Base-by-base conservation (phyloP, 2,113 vertebrate species). In the Furnarius figulus region DNA sequence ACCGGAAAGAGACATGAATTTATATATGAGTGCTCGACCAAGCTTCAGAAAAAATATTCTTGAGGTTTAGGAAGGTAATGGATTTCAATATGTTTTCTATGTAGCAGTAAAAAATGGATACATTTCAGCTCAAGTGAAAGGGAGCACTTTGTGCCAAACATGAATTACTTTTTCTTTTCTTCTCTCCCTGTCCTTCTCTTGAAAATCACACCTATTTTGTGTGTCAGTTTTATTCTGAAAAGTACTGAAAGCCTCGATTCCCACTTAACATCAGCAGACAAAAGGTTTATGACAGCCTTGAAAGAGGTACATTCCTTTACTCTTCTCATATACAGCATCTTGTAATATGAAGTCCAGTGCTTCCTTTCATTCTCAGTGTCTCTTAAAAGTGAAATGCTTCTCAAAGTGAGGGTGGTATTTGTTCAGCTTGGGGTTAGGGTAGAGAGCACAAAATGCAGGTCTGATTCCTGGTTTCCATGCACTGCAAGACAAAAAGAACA, bases 51-150 rank as follows among this genome's bases (percentile, higher is more conserved):
- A 70, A 94, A 93, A 81, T 87, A 94, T 90, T 90, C 28, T 23
- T 72, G 52, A 78, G 12, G 27, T 84, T 94, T 90, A 84, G 73
- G 75, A 88, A 87, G 31, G 37, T 78, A 91, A 88, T 81, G 55
- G 59, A 80, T 95, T 95, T 85, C 93, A 81, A 55, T 92, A 76
- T 37, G 39, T 86, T 96, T 96, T 92, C 59, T 87, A 12, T 33
- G n/a, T 56, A 86, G 14, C 30, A 63, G 33, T 68, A 95, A 86
- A 56, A 92, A 86, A 33, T n/a, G 30, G 87, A 65, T 85, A 71
- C 83, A 95, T 81, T 90, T 90, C 56, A 68, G 5, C 44, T 88
- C 33, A 85, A 85, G 71, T 84, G 56, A 85, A 87, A 89, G 23
- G 14, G 16, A 89, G 39, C 8, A 44, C 62, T 92, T 90, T 87